Percentiles rank a stretch among this genome's conserved stretches.
Conservation (phyloP, 2,888 invertebrate genomes). For the Diploptera punctata region DNA sequence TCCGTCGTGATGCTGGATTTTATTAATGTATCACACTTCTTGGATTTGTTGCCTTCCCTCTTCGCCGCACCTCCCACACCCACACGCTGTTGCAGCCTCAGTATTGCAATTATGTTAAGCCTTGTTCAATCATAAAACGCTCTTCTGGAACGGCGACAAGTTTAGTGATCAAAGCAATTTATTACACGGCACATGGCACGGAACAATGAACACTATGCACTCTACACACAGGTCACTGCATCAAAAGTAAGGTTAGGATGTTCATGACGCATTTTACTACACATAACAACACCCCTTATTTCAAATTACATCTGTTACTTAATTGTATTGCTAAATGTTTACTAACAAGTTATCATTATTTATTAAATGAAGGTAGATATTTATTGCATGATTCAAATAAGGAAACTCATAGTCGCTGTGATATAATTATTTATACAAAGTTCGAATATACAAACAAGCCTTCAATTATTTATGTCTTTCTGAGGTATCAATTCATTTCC, state of each 20-base stretch:
- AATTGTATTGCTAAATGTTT: no score
- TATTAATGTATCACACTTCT: slow-evolving; percentile 7
- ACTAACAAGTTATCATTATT: no score
- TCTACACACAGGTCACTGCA: slow-evolving; percentile 3
- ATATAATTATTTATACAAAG: no score
- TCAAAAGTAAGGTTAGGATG: not conserved
- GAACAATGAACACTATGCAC: not conserved
- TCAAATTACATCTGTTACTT: no score
- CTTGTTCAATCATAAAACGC: not conserved
- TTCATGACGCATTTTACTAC: no score
- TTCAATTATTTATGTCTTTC: no score
- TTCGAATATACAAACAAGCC: no score
- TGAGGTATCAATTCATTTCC: no score
- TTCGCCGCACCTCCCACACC: slow-evolving; percentile 66
- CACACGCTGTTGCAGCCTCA: slow-evolving; percentile 69
- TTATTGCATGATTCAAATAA: no score
- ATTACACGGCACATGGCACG: slow-evolving; percentile 2
- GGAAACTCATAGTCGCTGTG: no score
- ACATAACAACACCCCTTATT: no score
- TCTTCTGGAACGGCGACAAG: not conserved
- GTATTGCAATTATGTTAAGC: slow-evolving; percentile 54
- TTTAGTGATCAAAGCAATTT: slow-evolving; percentile 4
- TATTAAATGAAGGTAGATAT: no score
- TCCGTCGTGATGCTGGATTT: slow-evolving; percentile 24
- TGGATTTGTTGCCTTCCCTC: slow-evolving; percentile 54